phyloP scores from a whole-genome alignment of 2,888 invertebrate species.

The Erebia ligea region DNA sequence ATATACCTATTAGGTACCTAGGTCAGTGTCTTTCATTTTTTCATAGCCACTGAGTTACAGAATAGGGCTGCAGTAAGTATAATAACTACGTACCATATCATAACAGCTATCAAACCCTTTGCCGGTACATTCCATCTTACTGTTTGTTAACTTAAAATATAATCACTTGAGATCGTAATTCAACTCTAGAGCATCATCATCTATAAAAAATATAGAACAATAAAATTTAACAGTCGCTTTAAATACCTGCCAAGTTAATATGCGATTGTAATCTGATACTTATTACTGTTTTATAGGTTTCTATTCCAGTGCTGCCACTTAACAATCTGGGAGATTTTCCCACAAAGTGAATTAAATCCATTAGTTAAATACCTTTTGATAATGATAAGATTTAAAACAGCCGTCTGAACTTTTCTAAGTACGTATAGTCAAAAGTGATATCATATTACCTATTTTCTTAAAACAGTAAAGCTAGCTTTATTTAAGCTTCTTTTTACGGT shows the following conservation, averaged over 20 bases:
- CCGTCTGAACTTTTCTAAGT: slow-evolving; percentile 5
- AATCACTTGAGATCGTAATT: not conserved
- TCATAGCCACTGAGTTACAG: too few relatives aligned
- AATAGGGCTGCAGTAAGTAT: too few relatives aligned
- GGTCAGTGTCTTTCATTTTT: too few relatives aligned
- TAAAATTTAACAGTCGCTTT: slow-evolving; percentile 19
- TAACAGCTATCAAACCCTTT: too few relatives aligned
- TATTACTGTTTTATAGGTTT: slow-evolving; percentile 21
- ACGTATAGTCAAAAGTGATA: not conserved
- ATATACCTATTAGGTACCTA: too few relatives aligned
- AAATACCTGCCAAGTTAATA: slow-evolving; percentile 14
- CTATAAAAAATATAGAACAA: slow-evolving; percentile 14
- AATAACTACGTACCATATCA: too few relatives aligned
- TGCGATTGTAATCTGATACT: slow-evolving; percentile 16
- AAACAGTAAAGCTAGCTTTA: too few relatives aligned
- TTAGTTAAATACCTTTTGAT: slow-evolving; percentile 15
- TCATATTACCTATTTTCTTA: not conserved
- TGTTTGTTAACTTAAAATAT: not conserved
- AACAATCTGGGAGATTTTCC: slow-evolving; percentile 13
- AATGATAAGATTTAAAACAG: slow-evolving; percentile 16
- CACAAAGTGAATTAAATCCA: slow-evolving; percentile 17
- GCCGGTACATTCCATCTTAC: too few relatives aligned
- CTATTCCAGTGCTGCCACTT: slow-evolving; percentile 9
- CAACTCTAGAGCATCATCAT: not conserved
- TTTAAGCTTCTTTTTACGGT: too few relatives aligned